These are phyloP conservation scores for Nesidiocoris tenuis DNA, from an alignment of 2,888 invertebrate species.

Conservation along the genomic window DNA sequence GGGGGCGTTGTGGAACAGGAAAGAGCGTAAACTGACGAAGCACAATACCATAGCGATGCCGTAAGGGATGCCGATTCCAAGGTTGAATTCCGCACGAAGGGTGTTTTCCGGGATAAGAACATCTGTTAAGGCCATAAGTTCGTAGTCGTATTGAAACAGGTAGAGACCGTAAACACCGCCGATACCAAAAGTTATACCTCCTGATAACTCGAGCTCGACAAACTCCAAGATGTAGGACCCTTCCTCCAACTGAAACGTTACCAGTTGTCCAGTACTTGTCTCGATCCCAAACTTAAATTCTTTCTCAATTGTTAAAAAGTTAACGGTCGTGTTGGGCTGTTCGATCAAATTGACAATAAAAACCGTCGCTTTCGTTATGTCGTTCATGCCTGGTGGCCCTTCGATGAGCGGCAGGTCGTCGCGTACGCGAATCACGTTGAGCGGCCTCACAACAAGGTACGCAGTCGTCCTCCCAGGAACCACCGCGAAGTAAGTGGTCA, in stretches of 20 bases:
- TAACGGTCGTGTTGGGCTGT: not conserved
- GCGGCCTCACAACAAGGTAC: not conserved
- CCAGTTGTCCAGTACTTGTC: not conserved
- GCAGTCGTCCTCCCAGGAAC: not conserved
- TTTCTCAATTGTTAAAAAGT: not conserved
- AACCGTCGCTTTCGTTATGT: not conserved
- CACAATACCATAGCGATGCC: not conserved
- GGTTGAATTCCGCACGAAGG: not conserved
- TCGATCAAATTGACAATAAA: not conserved
- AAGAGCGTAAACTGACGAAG: not conserved
- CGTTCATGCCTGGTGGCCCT: not conserved
- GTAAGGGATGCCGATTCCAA: not conserved
- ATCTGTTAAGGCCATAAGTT: not conserved
- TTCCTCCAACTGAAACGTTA: not conserved
- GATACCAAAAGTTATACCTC: not conserved
- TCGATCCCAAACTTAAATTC: too few species aligned
- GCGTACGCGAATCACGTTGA: not conserved
- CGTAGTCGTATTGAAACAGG: not conserved
- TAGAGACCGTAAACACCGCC: not conserved
- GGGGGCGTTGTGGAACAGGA: slow-evolving; percentile 5
- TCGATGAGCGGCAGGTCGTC: not conserved
- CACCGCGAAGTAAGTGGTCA: not conserved
- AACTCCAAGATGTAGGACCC: not conserved
- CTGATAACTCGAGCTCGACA: not conserved
- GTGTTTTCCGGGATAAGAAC: not conserved